phyloP scores from a whole-genome alignment of 2,797 vertebrate species.

The Oreortyx pictus region DNA sequence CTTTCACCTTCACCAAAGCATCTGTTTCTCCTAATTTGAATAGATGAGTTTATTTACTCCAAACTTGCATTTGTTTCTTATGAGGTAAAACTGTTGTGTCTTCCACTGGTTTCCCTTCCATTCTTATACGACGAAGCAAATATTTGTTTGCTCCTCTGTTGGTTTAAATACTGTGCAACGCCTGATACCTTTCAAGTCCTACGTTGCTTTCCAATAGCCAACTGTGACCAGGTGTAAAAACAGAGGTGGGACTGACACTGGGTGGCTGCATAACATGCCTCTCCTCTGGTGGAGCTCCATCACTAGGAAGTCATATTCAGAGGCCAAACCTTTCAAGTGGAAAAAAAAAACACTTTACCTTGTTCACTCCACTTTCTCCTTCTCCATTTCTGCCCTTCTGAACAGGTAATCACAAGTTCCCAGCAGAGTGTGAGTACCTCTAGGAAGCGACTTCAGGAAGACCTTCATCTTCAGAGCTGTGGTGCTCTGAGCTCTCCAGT shows the following conservation, averaged over 20 bases:
- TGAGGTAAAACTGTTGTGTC: neutral
- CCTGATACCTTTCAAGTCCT: neutral
- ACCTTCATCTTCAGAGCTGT: constrained; percentile 90
- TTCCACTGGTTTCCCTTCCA: neutral
- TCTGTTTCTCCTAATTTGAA: neutral
- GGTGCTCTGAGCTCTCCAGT: constrained; percentile 83
- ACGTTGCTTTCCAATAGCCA: neutral
- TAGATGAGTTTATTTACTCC: neutral
- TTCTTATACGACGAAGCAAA: neutral
- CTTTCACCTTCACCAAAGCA: neutral
- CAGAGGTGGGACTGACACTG: neutral
- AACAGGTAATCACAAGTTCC: constrained; percentile 86
- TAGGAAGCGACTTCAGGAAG: constrained; percentile 81
- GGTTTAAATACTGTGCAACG: rapidly evolving
- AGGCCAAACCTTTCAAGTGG: neutral
- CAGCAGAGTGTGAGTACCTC: constrained; percentile 75
- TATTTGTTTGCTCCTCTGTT: neutral
- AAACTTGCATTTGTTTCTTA: neutral
- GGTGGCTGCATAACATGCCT: neutral
- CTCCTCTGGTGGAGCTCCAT: neutral
- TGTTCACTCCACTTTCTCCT: neutral
- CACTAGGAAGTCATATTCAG: neutral
- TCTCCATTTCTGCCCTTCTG: neutral
- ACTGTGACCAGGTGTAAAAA: neutral
- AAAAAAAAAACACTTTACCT: neutral